Conservation (phyloP, 2,797 vertebrate species). For the Dipus sagitta region DNA sequence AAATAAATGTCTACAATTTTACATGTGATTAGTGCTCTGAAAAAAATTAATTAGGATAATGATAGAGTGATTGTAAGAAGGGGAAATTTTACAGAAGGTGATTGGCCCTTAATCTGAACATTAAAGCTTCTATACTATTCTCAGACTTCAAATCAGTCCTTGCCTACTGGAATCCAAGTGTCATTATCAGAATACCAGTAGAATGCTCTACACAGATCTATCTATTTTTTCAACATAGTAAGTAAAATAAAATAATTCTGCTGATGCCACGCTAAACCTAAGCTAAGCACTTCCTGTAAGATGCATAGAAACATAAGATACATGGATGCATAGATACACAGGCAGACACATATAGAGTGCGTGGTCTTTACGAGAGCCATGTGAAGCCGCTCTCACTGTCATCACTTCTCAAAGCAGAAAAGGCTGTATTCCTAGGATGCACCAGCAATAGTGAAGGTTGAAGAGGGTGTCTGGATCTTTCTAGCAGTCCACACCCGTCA, state of each 20-base stretch:
- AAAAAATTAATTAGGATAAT: constrained; percentile 15
- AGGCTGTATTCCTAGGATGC: not conserved
- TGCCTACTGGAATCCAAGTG: too few species aligned
- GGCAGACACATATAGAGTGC: not conserved
- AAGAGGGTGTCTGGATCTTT: not conserved
- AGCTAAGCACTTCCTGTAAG: not conserved
- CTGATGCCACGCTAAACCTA: not conserved
- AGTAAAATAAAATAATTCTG: not conserved
- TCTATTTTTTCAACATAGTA: not conserved
- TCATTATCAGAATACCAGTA: not conserved
- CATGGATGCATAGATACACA: not conserved
- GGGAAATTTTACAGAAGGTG: not conserved
- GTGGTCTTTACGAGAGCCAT: not conserved
- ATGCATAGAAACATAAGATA: not conserved
- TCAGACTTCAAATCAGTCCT: not conserved
- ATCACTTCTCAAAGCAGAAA: not conserved
- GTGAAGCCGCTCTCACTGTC: not conserved
- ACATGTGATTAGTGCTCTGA: not conserved
- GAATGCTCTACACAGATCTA: not conserved
- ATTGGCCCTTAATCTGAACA: not conserved
- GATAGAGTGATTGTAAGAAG: not conserved
- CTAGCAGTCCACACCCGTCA: not conserved
- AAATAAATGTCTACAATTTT: constrained; percentile 20
- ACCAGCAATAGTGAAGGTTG: not conserved
- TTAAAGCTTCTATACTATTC: not conserved